A percentile compares a stretch with the other conserved stretches of the same genome.
Evolutionary conservation across 2,888 invertebrate species (phyloP).

Genomic region (Portevinia maculata): DNA sequence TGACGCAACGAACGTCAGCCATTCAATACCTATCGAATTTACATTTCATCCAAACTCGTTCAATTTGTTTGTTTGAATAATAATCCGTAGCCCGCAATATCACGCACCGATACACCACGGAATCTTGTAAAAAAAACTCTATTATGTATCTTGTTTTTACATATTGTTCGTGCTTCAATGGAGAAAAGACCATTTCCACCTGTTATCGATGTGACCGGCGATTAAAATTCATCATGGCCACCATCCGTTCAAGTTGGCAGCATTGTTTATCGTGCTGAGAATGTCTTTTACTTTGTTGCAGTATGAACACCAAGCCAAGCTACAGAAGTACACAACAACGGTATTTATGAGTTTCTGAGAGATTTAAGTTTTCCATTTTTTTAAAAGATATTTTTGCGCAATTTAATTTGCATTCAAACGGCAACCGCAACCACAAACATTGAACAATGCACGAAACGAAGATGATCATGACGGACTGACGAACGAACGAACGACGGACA

Average conservation of each 20-base stretch:
- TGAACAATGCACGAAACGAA: constrained; percentile 18
- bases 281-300: constrained; percentile 34
- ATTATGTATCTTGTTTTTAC: constrained; percentile 57
- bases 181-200: constrained; percentile 55
- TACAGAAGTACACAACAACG: constrained; percentile 1
- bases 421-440: constrained; percentile 7
- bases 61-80: constrained; percentile 23
- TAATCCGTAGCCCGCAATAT: constrained; percentile 22
- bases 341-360: constrained; percentile 33
- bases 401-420: constrained; percentile 70
- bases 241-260: constrained; percentile 24
- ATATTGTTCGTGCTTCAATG: constrained; percentile 58
- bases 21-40: constrained; percentile 6
- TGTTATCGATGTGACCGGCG: constrained; percentile 58
- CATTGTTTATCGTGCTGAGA: constrained; percentile 14
- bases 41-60: constrained; percentile 26
- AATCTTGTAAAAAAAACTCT: background rate
- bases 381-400: constrained; percentile 52
- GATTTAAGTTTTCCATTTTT: constrained; percentile 57
- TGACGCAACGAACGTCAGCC: constrained; percentile 22
- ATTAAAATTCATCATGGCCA: constrained; percentile 68
- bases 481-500: constrained; percentile 1
- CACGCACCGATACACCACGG: constrained; percentile 47
- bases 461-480: constrained; percentile 3
- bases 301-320: background rate